A percentile compares a stretch with the other conserved stretches of the same genome.
phyloP scores from a whole-genome alignment of 2,113 vertebrate species.

The Tachysurus fulvidraco region DNA sequence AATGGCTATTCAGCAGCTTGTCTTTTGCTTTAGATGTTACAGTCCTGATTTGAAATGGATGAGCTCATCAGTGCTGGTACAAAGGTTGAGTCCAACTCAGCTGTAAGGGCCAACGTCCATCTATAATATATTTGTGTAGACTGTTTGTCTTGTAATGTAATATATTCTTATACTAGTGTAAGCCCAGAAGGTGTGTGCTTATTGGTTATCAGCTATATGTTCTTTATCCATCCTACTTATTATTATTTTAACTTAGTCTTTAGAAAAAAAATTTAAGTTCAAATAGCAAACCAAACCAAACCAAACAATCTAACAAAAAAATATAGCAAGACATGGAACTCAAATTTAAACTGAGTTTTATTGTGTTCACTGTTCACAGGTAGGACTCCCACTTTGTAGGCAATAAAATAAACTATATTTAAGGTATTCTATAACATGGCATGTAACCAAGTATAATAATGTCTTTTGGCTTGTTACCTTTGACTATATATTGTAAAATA shows the following conservation, averaged over 20 bases:
- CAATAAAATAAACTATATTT: neutral
- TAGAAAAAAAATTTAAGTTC: neutral
- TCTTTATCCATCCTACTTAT: neutral
- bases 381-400: neutral
- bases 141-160: neutral
- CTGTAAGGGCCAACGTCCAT: conserved; percentile 49
- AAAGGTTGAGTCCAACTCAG: conserved; percentile 57
- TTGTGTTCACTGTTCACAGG: neutral
- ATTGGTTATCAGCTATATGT: neutral
- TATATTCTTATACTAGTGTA: neutral
- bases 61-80: conserved; percentile 43
- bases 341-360: neutral
- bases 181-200: neutral
- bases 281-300: neutral
- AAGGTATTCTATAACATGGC: neutral
- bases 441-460: neutral
- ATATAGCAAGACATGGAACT: neutral
- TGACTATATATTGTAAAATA: neutral
- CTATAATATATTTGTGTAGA: conserved; percentile 3
- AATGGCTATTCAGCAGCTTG: conserved; percentile 16
- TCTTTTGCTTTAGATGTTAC: neutral
- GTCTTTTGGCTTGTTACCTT: neutral
- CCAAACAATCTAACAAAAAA: neutral
- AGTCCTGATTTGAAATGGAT: conserved; percentile 26
- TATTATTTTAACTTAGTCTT: neutral